phyloP scores from a whole-genome alignment of 2,888 invertebrate genomes.

The Omphaloscelis lunosa region DNA sequence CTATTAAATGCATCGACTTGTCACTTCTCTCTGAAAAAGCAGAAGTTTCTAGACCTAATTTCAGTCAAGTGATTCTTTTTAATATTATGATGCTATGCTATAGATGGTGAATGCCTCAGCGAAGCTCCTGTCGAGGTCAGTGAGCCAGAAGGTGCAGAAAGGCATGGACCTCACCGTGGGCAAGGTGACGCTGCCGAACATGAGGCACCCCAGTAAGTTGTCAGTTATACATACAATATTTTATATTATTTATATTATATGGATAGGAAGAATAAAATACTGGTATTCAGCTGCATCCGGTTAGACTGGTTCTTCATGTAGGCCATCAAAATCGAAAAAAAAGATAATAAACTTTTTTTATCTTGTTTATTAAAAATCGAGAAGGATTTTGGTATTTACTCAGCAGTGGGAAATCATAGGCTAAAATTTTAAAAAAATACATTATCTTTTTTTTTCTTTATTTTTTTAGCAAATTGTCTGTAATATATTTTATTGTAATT shows the following conservation, averaged over 20 bases:
- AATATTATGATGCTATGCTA: background rate
- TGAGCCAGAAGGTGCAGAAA: constrained; percentile 78
- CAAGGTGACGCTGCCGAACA: constrained; percentile 81
- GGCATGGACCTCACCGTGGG: constrained; percentile 82
- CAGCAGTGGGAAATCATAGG: no score
- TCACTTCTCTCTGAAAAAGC: background rate
- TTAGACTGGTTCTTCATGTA: no score
- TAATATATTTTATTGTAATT: no score
- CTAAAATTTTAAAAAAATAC: no score
- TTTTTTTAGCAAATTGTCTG: no score
- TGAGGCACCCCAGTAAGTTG: constrained; percentile 82
- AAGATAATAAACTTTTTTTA: no score
- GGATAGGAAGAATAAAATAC: background rate
- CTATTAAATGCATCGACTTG: no score
- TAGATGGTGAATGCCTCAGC: constrained; percentile 84
- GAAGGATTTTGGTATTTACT: no score
- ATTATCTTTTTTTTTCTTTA: no score
- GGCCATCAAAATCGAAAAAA: no score
- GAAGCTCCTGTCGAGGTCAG: constrained; percentile 78
- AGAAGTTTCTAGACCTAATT: background rate
- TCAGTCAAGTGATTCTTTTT: background rate
- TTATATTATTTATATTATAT: background rate
- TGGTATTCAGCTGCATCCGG: background rate
- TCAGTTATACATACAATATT: no score
- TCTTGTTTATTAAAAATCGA: no score